phyloP scores from a whole-genome alignment of 2,888 invertebrate species.

The Melanostoma mellinum region DNA sequence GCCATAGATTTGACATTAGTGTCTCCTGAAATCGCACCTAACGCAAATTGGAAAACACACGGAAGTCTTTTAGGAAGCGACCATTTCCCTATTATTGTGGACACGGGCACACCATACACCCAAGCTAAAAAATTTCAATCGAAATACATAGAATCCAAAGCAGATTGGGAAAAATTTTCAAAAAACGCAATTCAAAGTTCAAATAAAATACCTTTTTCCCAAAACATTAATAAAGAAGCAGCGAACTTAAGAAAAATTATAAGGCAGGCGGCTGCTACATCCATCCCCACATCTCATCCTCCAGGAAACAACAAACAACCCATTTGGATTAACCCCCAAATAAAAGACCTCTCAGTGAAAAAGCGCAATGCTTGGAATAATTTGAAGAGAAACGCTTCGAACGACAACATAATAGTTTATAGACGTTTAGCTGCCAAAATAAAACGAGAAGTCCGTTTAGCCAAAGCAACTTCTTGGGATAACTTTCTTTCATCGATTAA shows the following conservation, averaged over 20 bases:
- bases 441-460: neutral
- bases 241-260: constrained; percentile 14
- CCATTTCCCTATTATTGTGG: neutral
- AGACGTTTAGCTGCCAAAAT: neutral
- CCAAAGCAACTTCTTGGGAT: too few relatives aligned
- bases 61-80: neutral
- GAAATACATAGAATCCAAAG: constrained; percentile 9
- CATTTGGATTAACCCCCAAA: neutral
- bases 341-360: neutral
- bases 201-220: neutral
- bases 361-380: neutral
- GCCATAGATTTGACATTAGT: constrained; percentile 6
- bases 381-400: neutral
- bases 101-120: neutral
- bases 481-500: too few relatives aligned
- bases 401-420: neutral
- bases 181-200: neutral
- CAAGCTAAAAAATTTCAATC: neutral
- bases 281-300: neutral
- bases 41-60: constrained; percentile 11
- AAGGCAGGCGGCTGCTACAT: neutral
- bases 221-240: constrained; percentile 14
- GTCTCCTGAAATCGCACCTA: constrained; percentile 6
- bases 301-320: neutral
- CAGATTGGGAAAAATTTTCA: neutral